Base-by-base conservation (phyloP, 1,140 invertebrate genomes). In the Vanessa atalanta region DNA sequence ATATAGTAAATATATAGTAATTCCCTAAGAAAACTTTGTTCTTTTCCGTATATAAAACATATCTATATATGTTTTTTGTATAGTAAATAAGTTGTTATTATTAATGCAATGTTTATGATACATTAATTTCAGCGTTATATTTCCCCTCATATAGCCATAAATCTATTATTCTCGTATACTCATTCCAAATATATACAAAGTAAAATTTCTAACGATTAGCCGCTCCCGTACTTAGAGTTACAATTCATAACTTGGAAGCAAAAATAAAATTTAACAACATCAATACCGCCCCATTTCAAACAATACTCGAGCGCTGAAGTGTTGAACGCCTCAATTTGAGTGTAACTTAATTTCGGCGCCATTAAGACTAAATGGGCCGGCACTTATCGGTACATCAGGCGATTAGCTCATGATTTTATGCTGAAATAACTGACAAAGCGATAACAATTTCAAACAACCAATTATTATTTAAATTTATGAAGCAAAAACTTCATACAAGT, bases 261-360 rank as follows among this genome's bases (percentile, higher is more conserved):
- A 31, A n/a, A 61, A 61, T 61, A 61, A 61, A 31, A 26, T 31
- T 37, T 15, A 31, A 61, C 31, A 61, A 37, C 57, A 15, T 61
- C 23, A 61, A 61, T 61, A 37, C 13, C 57, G 57, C 26, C 31
- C 26, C 13, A 14, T 51, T 69, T n/a, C 66, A 57, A 68, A 69
- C 66, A 47, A 51, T 53, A 68, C 66, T 57, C 55, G 37, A 69
- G 26, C 65, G 26, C 50, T 69, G 57, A 47, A 69, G 66, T 69
- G 63, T 71, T 55, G 20, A 72, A 48, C 51, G 65, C 72, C 43
- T 68, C 55, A 65, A 73, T 53, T 67, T 67, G 55, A 63, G 51
- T 43, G 48, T 75, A 72, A 72, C 69, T 75, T 78, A 73, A 73
- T 73, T 73, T 73, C n/a, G 26, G 47, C 55, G 26, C 72, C 72